Evolutionary conservation across 2,797 vertebrate species (phyloP).

Genomic region (Clarias laeviceps): DNA sequence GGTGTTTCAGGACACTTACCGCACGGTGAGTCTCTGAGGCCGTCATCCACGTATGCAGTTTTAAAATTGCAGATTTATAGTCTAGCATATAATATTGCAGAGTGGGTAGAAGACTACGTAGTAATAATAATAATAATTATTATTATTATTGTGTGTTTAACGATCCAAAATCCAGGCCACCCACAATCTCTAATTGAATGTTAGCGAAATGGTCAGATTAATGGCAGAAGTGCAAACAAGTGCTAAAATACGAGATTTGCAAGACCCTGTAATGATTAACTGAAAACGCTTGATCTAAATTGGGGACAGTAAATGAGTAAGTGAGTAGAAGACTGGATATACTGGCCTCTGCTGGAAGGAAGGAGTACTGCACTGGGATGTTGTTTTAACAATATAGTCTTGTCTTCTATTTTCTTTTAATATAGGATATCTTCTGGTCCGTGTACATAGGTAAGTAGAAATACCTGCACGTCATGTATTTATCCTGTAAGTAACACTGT

Average conservation of each 20-base stretch:
- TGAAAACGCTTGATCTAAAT: neutral
- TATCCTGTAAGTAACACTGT: neutral
- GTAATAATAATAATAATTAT: no score
- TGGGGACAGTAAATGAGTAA: neutral
- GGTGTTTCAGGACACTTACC: constrained; percentile 77
- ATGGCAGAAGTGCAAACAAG: no score
- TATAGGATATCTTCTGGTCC: constrained; percentile 81
- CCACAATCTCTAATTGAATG: no score
- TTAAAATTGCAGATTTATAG: neutral
- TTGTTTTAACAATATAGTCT: neutral
- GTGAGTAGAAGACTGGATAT: neutral
- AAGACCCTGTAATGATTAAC: neutral
- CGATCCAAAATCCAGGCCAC: neutral
- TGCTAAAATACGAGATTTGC: neutral
- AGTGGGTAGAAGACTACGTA: neutral
- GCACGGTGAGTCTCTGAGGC: constrained; percentile 67
- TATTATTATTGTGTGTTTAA: no score
- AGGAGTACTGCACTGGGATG: neutral
- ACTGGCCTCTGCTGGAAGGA: constrained; percentile 5
- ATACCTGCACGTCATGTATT: neutral
- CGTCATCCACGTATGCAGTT: neutral
- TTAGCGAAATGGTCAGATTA: no score
- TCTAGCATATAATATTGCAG: neutral
- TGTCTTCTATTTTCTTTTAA: constrained; percentile 48
- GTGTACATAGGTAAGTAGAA: constrained; percentile 78